These are phyloP conservation scores for Aptenodytes forsteri DNA, from an alignment of 2,113 vertebrate genomes.

Conservation along the genomic window DNA sequence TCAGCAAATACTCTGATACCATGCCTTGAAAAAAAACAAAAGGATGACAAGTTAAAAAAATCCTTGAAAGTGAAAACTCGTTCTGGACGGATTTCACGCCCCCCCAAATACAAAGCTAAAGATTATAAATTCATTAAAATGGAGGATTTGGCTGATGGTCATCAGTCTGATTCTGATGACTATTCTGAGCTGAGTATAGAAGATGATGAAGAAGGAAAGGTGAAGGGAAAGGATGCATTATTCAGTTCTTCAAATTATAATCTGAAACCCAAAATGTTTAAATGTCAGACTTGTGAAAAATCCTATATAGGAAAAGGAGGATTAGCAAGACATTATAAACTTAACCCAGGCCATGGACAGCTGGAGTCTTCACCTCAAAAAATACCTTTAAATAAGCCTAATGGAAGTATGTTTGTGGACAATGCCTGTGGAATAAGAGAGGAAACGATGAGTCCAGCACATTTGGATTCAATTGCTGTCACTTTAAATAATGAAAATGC, in stretches of 20 bases:
- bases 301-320: constrained; percentile 94
- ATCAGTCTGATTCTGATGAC: constrained; percentile 94
- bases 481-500: neutral
- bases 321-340: constrained; percentile 89
- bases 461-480: neutral
- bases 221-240: constrained; percentile 39
- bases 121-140: constrained; percentile 98
- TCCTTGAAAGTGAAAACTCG: constrained; percentile 88
- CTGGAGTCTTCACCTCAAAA: constrained; percentile 48
- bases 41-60: constrained; percentile 80
- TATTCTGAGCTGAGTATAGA: constrained; percentile 92
- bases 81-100: constrained; percentile 91
- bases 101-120: constrained; percentile 93
- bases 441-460: neutral
- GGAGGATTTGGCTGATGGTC: constrained; percentile 89
- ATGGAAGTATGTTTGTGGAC: neutral
- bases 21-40: constrained; percentile 54
- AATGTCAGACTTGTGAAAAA: constrained; percentile 90
- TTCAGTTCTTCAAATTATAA: constrained; percentile 67
- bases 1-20: neutral
- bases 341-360: constrained; percentile 86
- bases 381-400: constrained; percentile 20
- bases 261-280: constrained; percentile 83
- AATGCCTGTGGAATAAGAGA: neutral
- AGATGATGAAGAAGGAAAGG: constrained; percentile 83